These are phyloP conservation scores for Brevimyrus niger DNA, from an alignment of 2,113 vertebrate genomes.

Conservation along the genomic window DNA sequence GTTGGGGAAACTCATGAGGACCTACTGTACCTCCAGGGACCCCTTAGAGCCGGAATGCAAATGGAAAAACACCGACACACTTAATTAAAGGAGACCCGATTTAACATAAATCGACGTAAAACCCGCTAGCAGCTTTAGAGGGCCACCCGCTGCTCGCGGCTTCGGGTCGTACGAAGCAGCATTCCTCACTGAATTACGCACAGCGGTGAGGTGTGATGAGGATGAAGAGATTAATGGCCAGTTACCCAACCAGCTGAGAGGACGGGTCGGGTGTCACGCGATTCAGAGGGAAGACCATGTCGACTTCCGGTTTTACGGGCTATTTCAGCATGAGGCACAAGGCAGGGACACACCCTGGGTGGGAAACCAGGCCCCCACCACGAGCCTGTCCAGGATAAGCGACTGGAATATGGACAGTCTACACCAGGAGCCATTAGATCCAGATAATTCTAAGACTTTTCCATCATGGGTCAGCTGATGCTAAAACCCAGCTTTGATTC, in stretches of 20 bases:
- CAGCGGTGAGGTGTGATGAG: conserved; percentile 69
- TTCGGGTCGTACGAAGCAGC: conserved; percentile 32
- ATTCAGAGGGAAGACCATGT: background rate
- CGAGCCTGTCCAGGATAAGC: background rate
- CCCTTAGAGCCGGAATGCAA: background rate
- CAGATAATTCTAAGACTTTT: background rate
- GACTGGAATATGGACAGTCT: background rate
- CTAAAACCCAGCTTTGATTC: background rate
- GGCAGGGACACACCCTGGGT: background rate
- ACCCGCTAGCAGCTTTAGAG: background rate
- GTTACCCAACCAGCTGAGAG: conserved; percentile 53
- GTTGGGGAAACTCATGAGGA: background rate
- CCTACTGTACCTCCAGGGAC: background rate
- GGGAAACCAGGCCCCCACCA: background rate
- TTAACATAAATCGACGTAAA: background rate
- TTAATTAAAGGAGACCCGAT: background rate
- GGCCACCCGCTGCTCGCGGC: background rate
- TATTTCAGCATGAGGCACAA: background rate
- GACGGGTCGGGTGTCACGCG: conserved; percentile 22
- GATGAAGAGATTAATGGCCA: conserved; percentile 73
- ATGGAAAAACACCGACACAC: background rate
- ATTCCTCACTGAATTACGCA: conserved; percentile 77
- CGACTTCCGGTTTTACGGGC: background rate
- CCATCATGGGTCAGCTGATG: background rate
- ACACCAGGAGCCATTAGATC: background rate